Conservation (phyloP, 2,113 vertebrate genomes). For the Callaeas wilsoni region DNA sequence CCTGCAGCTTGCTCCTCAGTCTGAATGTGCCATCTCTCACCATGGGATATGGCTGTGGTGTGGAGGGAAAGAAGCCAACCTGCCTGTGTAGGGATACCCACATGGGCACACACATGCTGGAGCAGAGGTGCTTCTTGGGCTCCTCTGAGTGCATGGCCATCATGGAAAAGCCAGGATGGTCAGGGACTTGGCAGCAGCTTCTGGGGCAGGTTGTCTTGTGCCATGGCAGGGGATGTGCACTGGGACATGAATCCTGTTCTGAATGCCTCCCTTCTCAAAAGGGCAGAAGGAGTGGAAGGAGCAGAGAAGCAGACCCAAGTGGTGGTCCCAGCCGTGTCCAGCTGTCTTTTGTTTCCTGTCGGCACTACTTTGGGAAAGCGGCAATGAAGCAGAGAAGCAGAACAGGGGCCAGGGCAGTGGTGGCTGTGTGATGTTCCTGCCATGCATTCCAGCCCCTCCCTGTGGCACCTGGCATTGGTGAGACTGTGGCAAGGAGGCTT, state of each 20-base stretch:
- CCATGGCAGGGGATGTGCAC: neutral
- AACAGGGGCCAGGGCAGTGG: neutral
- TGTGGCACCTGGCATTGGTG: neutral
- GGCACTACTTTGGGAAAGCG: neutral
- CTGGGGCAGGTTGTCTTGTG: neutral
- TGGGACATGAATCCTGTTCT: neutral
- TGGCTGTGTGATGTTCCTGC: neutral
- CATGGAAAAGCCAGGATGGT: neutral
- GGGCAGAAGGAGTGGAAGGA: neutral
- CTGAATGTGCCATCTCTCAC: fast-evolving
- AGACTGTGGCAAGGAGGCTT: neutral
- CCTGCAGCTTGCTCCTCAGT: neutral
- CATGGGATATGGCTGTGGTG: fast-evolving
- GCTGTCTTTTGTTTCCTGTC: neutral
- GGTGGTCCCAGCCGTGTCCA: neutral
- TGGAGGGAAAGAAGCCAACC: neutral
- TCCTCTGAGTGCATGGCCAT: fast-evolving
- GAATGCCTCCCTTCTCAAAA: neutral
- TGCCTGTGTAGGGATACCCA: neutral
- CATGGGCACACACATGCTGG: fast-evolving
- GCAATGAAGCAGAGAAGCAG: neutral
- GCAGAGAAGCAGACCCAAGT: neutral
- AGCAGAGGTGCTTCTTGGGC: neutral
- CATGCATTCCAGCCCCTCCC: neutral
- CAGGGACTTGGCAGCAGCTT: neutral